These are phyloP conservation scores for Irena cyanogastra DNA, from an alignment of 2,113 vertebrate species.

Conservation along the genomic window DNA sequence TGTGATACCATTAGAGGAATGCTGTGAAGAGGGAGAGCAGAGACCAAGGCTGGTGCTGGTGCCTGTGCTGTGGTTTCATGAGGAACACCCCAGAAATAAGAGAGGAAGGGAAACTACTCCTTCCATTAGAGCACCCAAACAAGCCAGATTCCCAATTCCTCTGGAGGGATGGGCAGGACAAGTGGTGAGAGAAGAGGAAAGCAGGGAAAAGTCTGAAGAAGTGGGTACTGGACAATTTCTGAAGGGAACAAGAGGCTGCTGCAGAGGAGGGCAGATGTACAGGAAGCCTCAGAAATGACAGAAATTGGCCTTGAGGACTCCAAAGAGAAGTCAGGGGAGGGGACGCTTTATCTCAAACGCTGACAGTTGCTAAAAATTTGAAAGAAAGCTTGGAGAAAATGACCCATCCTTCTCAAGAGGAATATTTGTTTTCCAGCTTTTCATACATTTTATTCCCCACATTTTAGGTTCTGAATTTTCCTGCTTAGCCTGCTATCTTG, in stretches of 20 bases:
- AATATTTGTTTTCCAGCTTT: background rate
- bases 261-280: background rate
- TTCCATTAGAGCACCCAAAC: background rate
- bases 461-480: background rate
- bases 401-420: background rate
- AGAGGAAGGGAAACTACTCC: background rate
- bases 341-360: background rate
- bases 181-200: background rate
- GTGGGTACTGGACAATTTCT: background rate
- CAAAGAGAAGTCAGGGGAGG: background rate
- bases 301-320: background rate
- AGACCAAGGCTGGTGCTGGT: background rate
- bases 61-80: background rate
- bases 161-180: background rate
- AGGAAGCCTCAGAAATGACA: background rate
- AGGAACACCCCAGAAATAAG: background rate
- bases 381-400: background rate
- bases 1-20: background rate
- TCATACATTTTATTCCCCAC: rapidly evolving
- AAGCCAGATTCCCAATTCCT: background rate
- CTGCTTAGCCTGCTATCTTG: background rate
- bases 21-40: background rate
- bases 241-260: background rate
- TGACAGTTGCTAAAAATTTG: background rate
- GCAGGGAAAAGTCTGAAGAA: background rate